phyloP scores from a whole-genome alignment of 1,140 invertebrate species.

The Coenobita brevimanus region DNA sequence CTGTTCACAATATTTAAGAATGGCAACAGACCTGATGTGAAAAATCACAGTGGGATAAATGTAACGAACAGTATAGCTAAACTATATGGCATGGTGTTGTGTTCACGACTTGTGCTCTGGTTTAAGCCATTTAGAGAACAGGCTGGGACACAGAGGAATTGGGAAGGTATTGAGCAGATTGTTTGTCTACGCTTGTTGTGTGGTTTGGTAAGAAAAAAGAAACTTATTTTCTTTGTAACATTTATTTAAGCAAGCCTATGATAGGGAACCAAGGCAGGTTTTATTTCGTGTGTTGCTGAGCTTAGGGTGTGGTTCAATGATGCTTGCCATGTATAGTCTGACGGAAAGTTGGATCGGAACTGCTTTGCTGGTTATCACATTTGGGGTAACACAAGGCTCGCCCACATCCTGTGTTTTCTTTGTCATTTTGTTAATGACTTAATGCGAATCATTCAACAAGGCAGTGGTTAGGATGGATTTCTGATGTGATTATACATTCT shows the following conservation, averaged over 20 bases:
- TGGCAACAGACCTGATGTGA: background rate
- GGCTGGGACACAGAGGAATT: background rate
- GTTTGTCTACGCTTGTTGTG: no score
- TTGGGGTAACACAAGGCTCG: slow-evolving; percentile 12
- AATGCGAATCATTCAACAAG: background rate
- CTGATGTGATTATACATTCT: background rate
- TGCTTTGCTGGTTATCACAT: background rate
- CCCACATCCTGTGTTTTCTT: slow-evolving; percentile 12
- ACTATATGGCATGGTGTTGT: slow-evolving; percentile 11
- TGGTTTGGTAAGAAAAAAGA: no score
- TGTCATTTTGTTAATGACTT: slow-evolving; percentile 2
- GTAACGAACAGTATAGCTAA: slow-evolving; percentile 11
- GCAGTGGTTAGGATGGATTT: background rate
- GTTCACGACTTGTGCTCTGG: background rate
- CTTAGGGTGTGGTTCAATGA: background rate
- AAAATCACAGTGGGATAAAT: background rate
- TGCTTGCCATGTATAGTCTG: slow-evolving; percentile 7
- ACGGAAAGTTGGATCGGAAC: slow-evolving; percentile 7
- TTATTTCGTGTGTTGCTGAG: background rate
- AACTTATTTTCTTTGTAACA: no score
- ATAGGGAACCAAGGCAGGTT: background rate
- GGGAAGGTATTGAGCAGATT: background rate
- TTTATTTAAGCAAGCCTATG: slow-evolving; percentile 5
- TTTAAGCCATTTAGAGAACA: no score
- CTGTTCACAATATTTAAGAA: background rate